These are phyloP conservation scores for Grus americana DNA, from an alignment of 2,113 vertebrate species.

Conservation along the genomic window DNA sequence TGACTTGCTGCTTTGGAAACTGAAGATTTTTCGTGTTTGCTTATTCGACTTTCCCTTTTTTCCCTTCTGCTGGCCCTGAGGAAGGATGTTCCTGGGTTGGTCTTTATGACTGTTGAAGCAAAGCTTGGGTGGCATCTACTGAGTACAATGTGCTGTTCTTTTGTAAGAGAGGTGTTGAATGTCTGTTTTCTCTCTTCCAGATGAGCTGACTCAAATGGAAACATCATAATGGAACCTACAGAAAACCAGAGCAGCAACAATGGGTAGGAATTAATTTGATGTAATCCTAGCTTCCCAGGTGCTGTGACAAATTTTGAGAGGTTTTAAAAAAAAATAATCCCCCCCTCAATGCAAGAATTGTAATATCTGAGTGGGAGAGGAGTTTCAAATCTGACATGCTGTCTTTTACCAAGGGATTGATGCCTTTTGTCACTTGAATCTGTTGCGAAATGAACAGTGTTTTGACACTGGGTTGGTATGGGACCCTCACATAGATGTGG, in stretches of 20 bases:
- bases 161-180: not conserved
- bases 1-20: not conserved
- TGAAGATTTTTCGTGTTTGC: not conserved
- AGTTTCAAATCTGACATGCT: not conserved
- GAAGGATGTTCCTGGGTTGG: not conserved
- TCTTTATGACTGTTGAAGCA: not conserved
- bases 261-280: conserved; percentile 27
- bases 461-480: not conserved
- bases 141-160: not conserved
- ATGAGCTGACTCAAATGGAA: conserved; percentile 40
- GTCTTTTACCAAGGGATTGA: not conserved
- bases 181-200: conserved; percentile 51
- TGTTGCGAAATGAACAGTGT: not conserved
- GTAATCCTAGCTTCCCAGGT: not conserved
- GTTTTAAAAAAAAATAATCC: not conserved
- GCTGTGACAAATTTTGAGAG: not conserved
- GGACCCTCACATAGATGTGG: accelerated
- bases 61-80: not conserved
- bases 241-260: not conserved
- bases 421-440: not conserved
- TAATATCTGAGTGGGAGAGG: not conserved
- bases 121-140: not conserved
- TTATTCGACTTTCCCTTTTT: not conserved
- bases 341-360: not conserved
- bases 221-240: conserved; percentile 34